These are phyloP conservation scores for Drosophila subquinaria DNA, from an alignment of 2,888 invertebrate species.

Conservation along the genomic window DNA sequence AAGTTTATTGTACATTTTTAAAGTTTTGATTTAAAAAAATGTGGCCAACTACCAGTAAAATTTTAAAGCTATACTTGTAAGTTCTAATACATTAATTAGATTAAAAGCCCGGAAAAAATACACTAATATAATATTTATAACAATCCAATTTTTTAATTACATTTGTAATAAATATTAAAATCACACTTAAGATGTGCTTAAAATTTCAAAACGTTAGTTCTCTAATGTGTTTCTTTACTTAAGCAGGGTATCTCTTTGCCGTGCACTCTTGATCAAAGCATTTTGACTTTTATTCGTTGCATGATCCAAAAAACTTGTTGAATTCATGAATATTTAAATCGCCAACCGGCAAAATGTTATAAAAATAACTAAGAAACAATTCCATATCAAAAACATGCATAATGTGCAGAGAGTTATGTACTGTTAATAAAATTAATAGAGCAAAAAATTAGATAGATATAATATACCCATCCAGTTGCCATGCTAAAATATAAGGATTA, in stretches of 20 bases:
- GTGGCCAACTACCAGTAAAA: background rate
- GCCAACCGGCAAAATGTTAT: conserved; percentile 36
- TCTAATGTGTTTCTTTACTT: too few species aligned
- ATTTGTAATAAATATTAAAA: background rate
- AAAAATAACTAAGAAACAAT: conserved; percentile 22
- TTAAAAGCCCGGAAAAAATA: too few species aligned
- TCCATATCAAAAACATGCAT: conserved; percentile 35
- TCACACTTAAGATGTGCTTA: too few species aligned
- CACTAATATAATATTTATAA: too few species aligned
- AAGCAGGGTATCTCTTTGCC: background rate
- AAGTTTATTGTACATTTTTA: background rate
- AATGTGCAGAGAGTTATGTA: conserved; percentile 4
- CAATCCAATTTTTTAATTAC: background rate
- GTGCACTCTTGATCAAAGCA: too few species aligned
- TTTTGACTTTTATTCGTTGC: background rate
- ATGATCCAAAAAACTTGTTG: conserved; percentile 34
- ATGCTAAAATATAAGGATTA: conserved; percentile 7
- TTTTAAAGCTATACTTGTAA: too few species aligned
- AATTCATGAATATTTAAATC: conserved; percentile 50
- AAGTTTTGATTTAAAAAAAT: too few species aligned
- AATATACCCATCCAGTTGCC: conserved; percentile 8
- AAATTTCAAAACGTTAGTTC: too few species aligned
- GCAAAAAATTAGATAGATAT: conserved; percentile 20
- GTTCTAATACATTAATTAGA: too few species aligned
- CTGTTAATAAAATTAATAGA: conserved; percentile 32